These are phyloP conservation scores for Thunnus maccoyii DNA, from an alignment of 2,113 vertebrate species.

Conservation along the genomic window DNA sequence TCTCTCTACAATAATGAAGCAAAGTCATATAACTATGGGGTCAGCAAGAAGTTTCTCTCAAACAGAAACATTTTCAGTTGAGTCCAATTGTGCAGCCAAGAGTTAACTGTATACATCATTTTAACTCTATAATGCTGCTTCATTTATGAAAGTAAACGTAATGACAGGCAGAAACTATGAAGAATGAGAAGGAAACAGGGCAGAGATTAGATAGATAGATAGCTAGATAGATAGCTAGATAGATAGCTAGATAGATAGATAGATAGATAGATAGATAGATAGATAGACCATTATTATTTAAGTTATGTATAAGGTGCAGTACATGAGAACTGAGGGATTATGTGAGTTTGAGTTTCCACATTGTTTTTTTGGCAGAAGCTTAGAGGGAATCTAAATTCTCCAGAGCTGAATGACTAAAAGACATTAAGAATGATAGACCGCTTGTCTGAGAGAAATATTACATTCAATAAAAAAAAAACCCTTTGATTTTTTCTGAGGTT, in stretches of 20 bases:
- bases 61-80: not conserved
- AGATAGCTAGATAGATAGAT: too few relatives aligned
- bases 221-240: not conserved
- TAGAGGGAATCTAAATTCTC: not conserved
- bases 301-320: too few relatives aligned
- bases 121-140: not conserved
- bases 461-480: not conserved
- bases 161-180: too few relatives aligned
- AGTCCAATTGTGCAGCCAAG: too few relatives aligned
- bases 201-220: not conserved
- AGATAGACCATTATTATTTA: too few relatives aligned
- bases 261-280: too few relatives aligned
- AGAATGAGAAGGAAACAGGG: not conserved
- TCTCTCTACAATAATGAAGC: not conserved
- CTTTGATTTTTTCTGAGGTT: constrained; percentile 17
- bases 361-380: constrained; percentile 12
- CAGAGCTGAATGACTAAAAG: constrained; percentile 23
- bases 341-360: too few relatives aligned
- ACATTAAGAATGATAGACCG: constrained; percentile 12
- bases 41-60: not conserved
- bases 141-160: not conserved
- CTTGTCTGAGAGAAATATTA: not conserved
- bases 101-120: too few relatives aligned
- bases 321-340: too few relatives aligned
- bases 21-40: not conserved